Evolutionary conservation across 1,140 invertebrate genomes (phyloP), one percentile per base, ranked within the genome.

Genomic region (Zelostemma sp.): DNA sequence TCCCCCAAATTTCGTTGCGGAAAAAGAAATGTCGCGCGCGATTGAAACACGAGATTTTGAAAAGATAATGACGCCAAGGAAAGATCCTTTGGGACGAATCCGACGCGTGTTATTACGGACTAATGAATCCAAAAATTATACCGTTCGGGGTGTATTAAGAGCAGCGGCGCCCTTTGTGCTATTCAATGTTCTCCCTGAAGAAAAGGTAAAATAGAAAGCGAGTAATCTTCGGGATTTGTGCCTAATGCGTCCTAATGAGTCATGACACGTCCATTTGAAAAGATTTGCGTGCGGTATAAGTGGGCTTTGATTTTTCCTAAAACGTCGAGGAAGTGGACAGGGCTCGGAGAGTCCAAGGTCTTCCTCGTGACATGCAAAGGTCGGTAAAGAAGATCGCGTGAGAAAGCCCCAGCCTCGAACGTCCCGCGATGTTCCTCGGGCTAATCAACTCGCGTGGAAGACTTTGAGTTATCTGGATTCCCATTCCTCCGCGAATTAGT

Each of bases 341-440:
- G 28, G 40, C 14, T 50, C 35, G 18, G 35, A 6, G 21, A 46
- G 57, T 67, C 64, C 66, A 62, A 63, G 59, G 63, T 57, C 49
- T 60, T 68, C 62, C 59, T 62, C 65, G 69, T 72, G 64, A 64
- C 51, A 60, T 49, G 16, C 60, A 57, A 54, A 65, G 60, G 55
- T 68, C 61, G 65, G 65, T 69, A 63, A 69, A 46, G 61, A 65
- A 64, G 59, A 69, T 75, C 62, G 73, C 73, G 73, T 75, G 73
- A 73, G 70, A 75, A 73, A 70, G 28, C 41, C 38, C 28, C 31
- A 48, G 59, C 18, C 58, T 55, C 38, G 46, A 41, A 49, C 56
- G 33, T 68, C 61, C 53, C 61, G 70, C 48, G 66, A 68, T 48
- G n/a, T 28, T 62, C 43, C 53, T 58, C 47, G 33, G 50, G 49